A percentile compares a stretch with the other conserved stretches of the same genome.
Evolutionary conservation across 64 coral and sea anemone species (phyloP).

Genomic region (Hydrozoanthus tunicans): DNA sequence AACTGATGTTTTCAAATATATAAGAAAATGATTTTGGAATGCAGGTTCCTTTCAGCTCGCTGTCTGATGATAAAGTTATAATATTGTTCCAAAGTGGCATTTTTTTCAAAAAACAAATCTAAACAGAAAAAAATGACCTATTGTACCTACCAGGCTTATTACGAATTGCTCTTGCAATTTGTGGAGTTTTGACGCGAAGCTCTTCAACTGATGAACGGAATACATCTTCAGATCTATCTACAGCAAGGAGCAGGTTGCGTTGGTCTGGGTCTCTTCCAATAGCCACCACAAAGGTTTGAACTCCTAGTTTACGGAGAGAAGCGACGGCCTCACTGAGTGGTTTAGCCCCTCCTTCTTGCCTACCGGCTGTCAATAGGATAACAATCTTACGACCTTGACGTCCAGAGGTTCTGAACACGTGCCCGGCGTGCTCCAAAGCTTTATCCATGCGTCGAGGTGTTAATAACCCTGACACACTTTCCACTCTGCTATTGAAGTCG

Average conservation of each 20-base stretch:
- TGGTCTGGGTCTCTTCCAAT: slow-evolving; percentile 63
- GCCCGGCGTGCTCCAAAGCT: slow-evolving; percentile 45
- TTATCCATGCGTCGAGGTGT: slow-evolving; percentile 62
- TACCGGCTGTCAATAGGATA: slow-evolving; percentile 65
- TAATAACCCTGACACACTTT: slow-evolving; percentile 22
- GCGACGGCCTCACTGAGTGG: background rate
- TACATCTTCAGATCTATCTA: slow-evolving; percentile 59
- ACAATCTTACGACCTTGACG: slow-evolving; percentile 64
- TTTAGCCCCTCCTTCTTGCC: slow-evolving; percentile 14
- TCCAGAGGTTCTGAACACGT: slow-evolving; percentile 49
- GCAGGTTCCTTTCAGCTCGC: too few relatives aligned
- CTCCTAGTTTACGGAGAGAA: slow-evolving; percentile 51
- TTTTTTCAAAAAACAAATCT: too few relatives aligned
- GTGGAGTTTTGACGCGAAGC: slow-evolving; percentile 25
- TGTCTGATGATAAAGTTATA: too few relatives aligned
- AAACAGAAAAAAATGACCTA: background rate
- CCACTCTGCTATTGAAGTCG: slow-evolving; percentile 54
- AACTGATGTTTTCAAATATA: too few relatives aligned
- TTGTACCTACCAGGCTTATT: slow-evolving; percentile 52
- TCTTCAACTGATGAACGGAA: slow-evolving; percentile 49
- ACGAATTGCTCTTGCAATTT: slow-evolving; percentile 44
- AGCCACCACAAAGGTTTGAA: slow-evolving; percentile 60
- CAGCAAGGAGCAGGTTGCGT: slow-evolving; percentile 38
- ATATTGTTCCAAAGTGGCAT: too few relatives aligned
- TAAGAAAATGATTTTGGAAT: too few relatives aligned